A percentile compares a stretch with the other conserved stretches of the same genome.
These are phyloP conservation scores for Nasonia oneida DNA, from an alignment of 2,888 invertebrate species.

Conservation along the genomic window DNA sequence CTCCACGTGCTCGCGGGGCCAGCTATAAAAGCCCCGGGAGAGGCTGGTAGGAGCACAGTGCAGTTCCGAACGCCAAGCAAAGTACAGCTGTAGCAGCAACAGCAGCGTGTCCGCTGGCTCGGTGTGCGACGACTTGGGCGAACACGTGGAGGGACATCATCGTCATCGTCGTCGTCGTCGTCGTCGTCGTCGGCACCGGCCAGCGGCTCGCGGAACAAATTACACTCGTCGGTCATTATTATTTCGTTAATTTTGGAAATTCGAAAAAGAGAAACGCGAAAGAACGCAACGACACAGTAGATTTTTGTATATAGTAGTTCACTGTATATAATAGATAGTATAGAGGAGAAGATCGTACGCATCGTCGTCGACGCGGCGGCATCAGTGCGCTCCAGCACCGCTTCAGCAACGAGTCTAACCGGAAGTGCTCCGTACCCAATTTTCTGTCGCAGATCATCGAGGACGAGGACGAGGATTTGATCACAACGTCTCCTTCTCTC, in stretches of 20 bases:
- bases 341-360: background rate
- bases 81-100: background rate
- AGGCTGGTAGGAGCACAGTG: slow-evolving; percentile 67
- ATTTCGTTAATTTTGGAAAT: background rate
- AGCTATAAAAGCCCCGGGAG: slow-evolving; percentile 72
- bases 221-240: background rate
- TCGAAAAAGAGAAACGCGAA: slow-evolving; percentile 31
- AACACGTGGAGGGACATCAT: background rate
- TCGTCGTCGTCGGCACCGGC: background rate
- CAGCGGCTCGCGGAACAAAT: slow-evolving; percentile 16
- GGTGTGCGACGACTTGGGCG: slow-evolving; percentile 51
- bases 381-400: background rate
- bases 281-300: slow-evolving; percentile 53
- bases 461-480: background rate
- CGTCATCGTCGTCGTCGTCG: too few species aligned
- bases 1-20: slow-evolving; percentile 52
- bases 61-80: slow-evolving; percentile 50
- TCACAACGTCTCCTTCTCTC: background rate
- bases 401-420: slow-evolving; percentile 38
- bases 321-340: background rate
- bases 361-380: background rate
- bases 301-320: slow-evolving; percentile 11
- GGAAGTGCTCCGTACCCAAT: slow-evolving; percentile 67
- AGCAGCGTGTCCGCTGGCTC: slow-evolving; percentile 8
- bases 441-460: slow-evolving; percentile 72